Evolutionary conservation across 2,113 vertebrate species (phyloP), one percentile per base, ranked within the genome.

Genomic region (Hippocampus comes): DNA sequence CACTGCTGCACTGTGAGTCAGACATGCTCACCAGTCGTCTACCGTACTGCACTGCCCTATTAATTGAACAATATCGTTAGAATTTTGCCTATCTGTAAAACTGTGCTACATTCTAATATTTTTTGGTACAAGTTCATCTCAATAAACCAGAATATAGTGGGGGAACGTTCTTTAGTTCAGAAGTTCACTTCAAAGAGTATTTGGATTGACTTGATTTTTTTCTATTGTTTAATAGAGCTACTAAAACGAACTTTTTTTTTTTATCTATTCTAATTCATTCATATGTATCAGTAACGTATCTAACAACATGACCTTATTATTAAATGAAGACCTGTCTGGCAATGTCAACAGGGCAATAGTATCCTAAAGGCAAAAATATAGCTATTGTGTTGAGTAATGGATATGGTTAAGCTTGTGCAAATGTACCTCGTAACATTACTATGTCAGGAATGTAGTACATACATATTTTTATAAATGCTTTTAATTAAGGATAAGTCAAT

Each of bases 381-480:
- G 25, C 21, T 57, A 21, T n/a, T 55, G 9, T 7, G 20, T n/a
- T 9, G 4, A 23, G 21, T 25, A 17, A 23, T 7, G 21, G 11
- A 23, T 42, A 23, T 65, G 15, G 30, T 20, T 38, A 63, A 38
- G 53, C 20, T 55, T 20, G 60, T 38, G 27, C 60, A 63, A 25
- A 30, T 38, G 60, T 63, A 38, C 8, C 60, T 14, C 12, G 14
- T 46, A 6, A 46, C 0, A 15, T 12, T 14, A 46, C 10, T 21
- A 63, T 73, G 86, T 83, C 76, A 82, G 83, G 80, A 78, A 79
- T 82, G 64, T 80, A 74, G 55, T 82, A 84, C 86, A 91, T 86
- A 84, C 82, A 81, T 94, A 92, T 94, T 92, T 94, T 92, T 93
- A 83, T 93, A 92, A 89, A 89, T 78, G 89, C 90, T 92, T 92